These are phyloP conservation scores for Mionectes macconnelli DNA, from an alignment of 2,113 vertebrate species.

Conservation along the genomic window DNA sequence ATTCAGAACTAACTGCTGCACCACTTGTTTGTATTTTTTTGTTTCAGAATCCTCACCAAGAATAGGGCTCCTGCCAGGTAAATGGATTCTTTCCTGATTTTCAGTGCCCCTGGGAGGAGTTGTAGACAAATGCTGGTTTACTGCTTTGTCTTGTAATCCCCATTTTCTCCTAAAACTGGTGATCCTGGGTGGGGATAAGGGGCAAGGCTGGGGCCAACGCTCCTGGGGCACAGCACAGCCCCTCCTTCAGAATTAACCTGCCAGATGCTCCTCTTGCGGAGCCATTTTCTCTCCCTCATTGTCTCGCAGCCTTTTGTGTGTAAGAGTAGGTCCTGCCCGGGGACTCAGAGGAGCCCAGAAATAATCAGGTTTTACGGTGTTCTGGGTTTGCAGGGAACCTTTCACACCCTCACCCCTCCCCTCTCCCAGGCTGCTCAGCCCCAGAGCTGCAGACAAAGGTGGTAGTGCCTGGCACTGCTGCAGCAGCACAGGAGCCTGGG, in stretches of 20 bases:
- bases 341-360: neutral
- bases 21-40: neutral
- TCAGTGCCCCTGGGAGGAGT: neutral
- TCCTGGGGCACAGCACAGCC: neutral
- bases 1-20: neutral
- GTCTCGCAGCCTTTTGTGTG: neutral
- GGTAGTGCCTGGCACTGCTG: rapidly evolving
- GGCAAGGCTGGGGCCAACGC: neutral
- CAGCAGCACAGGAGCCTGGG: neutral
- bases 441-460: neutral
- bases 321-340: neutral
- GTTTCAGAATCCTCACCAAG: slow-evolving; percentile 23
- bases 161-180: neutral
- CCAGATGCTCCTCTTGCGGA: slow-evolving; percentile 10
- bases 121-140: neutral
- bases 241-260: neutral
- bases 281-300: slow-evolving; percentile 39
- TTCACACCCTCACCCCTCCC: neutral
- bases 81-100: slow-evolving; percentile 16
- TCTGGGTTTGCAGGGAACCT: neutral
- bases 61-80: slow-evolving; percentile 44
- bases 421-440: neutral
- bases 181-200: neutral
- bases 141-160: neutral
- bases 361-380: neutral